These are phyloP conservation scores for Scomberomorus guttatus DNA, from an alignment of 2,797 vertebrate genomes.

Conservation along the genomic window DNA sequence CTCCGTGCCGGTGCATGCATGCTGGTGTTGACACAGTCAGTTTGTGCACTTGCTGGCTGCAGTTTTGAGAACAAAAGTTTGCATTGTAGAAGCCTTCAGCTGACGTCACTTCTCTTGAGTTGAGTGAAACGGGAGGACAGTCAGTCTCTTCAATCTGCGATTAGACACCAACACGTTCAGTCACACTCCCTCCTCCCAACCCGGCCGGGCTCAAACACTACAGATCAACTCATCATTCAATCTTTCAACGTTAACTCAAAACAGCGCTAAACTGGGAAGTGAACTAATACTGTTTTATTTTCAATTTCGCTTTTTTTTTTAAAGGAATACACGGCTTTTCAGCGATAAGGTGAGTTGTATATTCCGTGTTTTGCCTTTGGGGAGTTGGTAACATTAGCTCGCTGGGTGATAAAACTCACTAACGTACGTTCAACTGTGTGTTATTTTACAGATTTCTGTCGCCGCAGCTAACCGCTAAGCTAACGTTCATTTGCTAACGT, in stretches of 20 bases:
- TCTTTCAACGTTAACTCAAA: constrained; percentile 19
- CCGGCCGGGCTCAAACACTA: constrained; percentile 47
- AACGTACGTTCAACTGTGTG: constrained; percentile 18
- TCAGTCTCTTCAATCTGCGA: constrained; percentile 84
- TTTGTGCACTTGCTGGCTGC: constrained; percentile 23
- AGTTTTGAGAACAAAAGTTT: constrained; percentile 55
- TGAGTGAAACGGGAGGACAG: constrained; percentile 85
- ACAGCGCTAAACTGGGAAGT: constrained; percentile 54
- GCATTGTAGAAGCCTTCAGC: constrained; percentile 63
- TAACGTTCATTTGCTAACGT: constrained; percentile 42
- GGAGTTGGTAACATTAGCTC: constrained; percentile 35
- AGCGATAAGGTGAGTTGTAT: constrained; percentile 62
- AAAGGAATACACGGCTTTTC: constrained; percentile 40
- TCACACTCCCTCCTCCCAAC: constrained; percentile 44
- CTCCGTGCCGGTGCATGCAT: too few species aligned
- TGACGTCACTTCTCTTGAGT: constrained; percentile 90
- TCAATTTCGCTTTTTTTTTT: neutral
- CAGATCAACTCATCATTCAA: constrained; percentile 54
- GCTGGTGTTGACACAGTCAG: neutral
- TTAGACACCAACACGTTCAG: constrained; percentile 77
- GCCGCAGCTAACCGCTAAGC: constrained; percentile 63
- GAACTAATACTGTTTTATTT: constrained; percentile 11
- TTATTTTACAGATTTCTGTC: constrained; percentile 23
- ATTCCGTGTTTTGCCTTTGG: neutral
- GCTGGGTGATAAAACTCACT: constrained; percentile 2